Evolutionary conservation across 2,797 vertebrate genomes (phyloP).

Genomic region (Gobio occitaniae): DNA sequence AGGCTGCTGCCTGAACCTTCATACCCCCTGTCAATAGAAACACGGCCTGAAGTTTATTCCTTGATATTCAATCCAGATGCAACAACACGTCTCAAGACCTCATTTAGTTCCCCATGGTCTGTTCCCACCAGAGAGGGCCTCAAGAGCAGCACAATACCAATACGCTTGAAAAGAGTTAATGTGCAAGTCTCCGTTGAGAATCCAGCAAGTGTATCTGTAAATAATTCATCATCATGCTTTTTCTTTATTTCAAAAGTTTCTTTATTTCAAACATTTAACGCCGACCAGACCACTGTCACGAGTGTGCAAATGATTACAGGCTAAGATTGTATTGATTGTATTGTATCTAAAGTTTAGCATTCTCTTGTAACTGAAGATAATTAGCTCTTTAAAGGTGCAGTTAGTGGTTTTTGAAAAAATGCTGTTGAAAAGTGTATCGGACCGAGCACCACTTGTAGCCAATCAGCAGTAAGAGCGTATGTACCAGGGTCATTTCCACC

Average conservation of each 20-base stretch:
- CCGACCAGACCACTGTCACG: not conserved
- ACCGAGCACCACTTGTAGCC: too few relatives aligned
- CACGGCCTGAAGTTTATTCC: slow-evolving; percentile 31
- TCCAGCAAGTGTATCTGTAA: not conserved
- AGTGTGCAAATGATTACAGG: not conserved
- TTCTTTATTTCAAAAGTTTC: not conserved
- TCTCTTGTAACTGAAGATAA: not conserved
- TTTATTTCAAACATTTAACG: not conserved
- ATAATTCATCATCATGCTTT: not conserved
- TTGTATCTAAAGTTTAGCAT: not conserved
- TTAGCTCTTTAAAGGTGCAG: not conserved
- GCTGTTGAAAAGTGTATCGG: too few relatives aligned
- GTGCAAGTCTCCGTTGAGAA: not conserved
- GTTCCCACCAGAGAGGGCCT: slow-evolving; percentile 2
- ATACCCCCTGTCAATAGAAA: slow-evolving; percentile 38
- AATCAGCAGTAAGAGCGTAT: too few relatives aligned
- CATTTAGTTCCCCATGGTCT: slow-evolving; percentile 39
- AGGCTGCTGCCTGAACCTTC: slow-evolving; percentile 1
- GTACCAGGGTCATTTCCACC: too few relatives aligned
- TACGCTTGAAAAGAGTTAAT: not conserved
- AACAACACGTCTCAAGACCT: slow-evolving; percentile 37
- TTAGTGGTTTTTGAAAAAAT: too few relatives aligned
- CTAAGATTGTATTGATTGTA: not conserved
- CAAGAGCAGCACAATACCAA: not conserved
- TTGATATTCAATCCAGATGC: slow-evolving; percentile 46